Conservation (phyloP, 2,888 invertebrate species). For the Dermolepida albohirtum region DNA sequence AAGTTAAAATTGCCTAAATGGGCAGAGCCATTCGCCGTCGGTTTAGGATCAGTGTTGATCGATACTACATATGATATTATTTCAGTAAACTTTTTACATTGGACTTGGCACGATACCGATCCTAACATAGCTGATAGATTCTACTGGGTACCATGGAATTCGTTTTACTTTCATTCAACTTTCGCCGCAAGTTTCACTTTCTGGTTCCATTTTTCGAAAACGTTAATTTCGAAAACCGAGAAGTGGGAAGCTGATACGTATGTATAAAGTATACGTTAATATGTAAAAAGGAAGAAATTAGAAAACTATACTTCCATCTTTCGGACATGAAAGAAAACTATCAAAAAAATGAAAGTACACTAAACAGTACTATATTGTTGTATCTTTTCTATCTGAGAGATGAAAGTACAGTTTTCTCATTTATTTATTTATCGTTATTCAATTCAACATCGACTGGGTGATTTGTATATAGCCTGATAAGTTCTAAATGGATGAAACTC, state of each 20-base stretch:
- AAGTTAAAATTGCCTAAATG: slow-evolving; percentile 69
- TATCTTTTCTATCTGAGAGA: too few relatives aligned
- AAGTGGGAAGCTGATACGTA: slow-evolving; percentile 73
- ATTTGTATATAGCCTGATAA: too few relatives aligned
- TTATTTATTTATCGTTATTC: too few relatives aligned
- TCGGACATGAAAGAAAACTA: too few relatives aligned
- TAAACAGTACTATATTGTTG: too few relatives aligned
- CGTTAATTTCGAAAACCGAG: slow-evolving; percentile 67
- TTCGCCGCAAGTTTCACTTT: slow-evolving; percentile 80
- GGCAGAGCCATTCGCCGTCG: slow-evolving; percentile 76
- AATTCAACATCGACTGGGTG: too few relatives aligned
- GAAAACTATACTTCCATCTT: too few relatives aligned
- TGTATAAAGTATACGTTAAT: slow-evolving; percentile 50
- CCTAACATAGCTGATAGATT: slow-evolving; percentile 78
- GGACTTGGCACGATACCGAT: slow-evolving; percentile 87
- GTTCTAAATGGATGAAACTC: too few relatives aligned
- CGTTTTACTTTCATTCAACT: slow-evolving; percentile 83
- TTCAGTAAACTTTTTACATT: slow-evolving; percentile 81
- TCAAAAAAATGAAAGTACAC: too few relatives aligned
- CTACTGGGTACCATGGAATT: slow-evolving; percentile 88
- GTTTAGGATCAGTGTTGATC: slow-evolving; percentile 76
- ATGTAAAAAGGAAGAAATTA: too few relatives aligned
- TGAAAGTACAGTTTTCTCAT: too few relatives aligned
- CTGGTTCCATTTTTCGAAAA: slow-evolving; percentile 73
- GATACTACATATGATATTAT: slow-evolving; percentile 86